phyloP scores from a whole-genome alignment of 2,797 vertebrate species.

The Ataeniobius toweri region DNA sequence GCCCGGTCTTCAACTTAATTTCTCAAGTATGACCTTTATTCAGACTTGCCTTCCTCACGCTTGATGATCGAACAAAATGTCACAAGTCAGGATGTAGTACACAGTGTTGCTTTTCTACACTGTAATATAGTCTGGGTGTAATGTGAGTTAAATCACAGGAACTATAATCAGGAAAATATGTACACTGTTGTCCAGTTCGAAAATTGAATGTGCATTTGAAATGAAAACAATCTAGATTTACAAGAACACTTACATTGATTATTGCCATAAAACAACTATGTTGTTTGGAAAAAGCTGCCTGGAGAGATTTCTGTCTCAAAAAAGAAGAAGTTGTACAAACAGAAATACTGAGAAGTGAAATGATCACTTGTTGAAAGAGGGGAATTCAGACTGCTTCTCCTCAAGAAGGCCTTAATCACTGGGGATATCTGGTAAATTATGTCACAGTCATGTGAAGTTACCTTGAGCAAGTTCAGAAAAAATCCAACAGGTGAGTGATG shows the following conservation, averaged over 20 bases:
- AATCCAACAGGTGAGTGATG: background rate
- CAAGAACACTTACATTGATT: background rate
- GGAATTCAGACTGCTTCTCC: background rate
- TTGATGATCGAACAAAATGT: slow-evolving; percentile 49
- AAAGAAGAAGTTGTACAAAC: background rate
- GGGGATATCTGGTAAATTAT: background rate
- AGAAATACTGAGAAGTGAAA: background rate
- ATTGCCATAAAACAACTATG: background rate
- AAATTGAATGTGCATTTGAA: background rate
- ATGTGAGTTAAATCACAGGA: slow-evolving; percentile 15
- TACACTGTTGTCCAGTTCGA: background rate
- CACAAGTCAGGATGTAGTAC: slow-evolving; percentile 32
- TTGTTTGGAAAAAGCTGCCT: background rate
- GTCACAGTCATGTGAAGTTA: slow-evolving; percentile 1
- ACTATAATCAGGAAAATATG: slow-evolving; percentile 41
- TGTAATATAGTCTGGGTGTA: background rate
- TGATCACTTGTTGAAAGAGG: background rate
- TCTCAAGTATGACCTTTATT: slow-evolving; percentile 40
- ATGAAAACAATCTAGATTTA: background rate
- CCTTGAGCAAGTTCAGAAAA: background rate
- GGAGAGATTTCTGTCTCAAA: background rate
- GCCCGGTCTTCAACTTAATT: slow-evolving; percentile 20
- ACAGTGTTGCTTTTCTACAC: background rate
- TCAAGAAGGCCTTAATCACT: background rate
- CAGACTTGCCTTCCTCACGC: slow-evolving; percentile 29